Conservation (phyloP, 2,113 vertebrate species). For the Scomber colias region DNA sequence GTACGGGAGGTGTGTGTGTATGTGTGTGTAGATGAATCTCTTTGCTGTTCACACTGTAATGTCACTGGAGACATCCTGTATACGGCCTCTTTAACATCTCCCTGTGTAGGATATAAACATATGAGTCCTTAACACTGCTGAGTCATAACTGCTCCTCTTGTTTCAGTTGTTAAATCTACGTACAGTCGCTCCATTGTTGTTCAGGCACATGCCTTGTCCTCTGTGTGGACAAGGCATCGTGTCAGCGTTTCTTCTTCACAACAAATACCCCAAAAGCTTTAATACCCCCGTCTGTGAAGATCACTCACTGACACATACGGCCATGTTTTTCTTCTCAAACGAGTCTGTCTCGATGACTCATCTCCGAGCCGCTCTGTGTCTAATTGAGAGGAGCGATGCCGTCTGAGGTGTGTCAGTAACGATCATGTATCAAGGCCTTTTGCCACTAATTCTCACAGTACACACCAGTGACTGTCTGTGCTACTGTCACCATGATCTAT, state of each 20-base stretch:
- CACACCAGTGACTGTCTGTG: no score
- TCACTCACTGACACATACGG: neutral
- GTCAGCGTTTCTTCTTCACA: neutral
- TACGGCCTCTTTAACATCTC: neutral
- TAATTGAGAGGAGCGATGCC: constrained; percentile 4
- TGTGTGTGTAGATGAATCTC: neutral
- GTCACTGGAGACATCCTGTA: neutral
- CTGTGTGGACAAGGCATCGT: constrained; percentile 1
- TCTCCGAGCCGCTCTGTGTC: constrained; percentile 13
- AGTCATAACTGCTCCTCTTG: neutral
- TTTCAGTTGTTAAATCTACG: neutral
- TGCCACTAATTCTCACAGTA: neutral
- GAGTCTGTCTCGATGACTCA: constrained; percentile 32
- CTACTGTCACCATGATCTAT: neutral
- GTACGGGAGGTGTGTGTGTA: constrained; percentile 76
- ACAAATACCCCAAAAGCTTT: neutral
- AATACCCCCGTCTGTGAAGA: no score
- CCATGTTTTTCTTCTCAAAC: neutral
- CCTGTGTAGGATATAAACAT: neutral
- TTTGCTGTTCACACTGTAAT: neutral
- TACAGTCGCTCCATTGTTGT: constrained; percentile 17
- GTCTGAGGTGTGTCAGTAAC: constrained; percentile 11
- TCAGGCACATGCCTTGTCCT: neutral
- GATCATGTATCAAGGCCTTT: constrained; percentile 16
- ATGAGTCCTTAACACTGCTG: no score